Evolutionary conservation across 2,797 vertebrate species (phyloP).

Genomic region (Euthynnus affinis): DNA sequence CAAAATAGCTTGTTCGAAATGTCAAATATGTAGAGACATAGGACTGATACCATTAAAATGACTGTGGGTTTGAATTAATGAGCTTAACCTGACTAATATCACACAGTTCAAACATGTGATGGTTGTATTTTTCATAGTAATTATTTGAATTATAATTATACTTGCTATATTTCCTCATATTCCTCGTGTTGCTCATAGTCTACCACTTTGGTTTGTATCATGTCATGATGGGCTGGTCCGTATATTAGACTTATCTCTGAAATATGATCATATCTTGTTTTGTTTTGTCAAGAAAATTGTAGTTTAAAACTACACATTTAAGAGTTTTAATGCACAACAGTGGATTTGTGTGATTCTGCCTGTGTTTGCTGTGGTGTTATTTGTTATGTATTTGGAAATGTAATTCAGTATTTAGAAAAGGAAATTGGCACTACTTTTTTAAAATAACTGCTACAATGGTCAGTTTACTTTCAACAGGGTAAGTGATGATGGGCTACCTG

Average conservation of each 20-base stretch:
- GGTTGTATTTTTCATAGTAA: background rate
- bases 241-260: background rate
- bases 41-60: background rate
- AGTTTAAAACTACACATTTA: background rate
- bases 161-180: background rate
- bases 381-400: too few species aligned
- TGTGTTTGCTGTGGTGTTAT: background rate
- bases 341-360: background rate
- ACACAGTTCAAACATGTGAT: background rate
- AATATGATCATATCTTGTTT: background rate
- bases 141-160: background rate
- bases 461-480: too few species aligned
- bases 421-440: too few species aligned
- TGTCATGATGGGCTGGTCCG: background rate
- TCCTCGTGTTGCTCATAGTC: background rate
- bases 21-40: too few species aligned
- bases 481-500: too few species aligned
- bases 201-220: background rate
- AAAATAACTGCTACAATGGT: too few species aligned
- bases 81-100: background rate
- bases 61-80: background rate
- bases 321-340: background rate
- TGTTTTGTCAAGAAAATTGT: background rate
- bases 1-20: conserved; percentile 5
- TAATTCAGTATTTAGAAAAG: too few species aligned